These are phyloP conservation scores for Apamea anceps DNA, from an alignment of 2,888 invertebrate species.

Conservation along the genomic window DNA sequence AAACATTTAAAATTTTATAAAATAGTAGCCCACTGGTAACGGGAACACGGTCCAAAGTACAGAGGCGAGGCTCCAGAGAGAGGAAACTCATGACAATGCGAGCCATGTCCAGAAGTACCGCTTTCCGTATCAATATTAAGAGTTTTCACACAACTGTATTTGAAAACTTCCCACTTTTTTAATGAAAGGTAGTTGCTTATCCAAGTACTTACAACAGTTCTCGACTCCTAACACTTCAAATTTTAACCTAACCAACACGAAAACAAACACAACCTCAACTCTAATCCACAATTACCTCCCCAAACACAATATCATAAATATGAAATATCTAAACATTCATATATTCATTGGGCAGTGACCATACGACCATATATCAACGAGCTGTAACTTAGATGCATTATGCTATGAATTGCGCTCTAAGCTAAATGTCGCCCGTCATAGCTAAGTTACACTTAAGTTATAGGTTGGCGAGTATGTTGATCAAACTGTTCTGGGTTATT, in stretches of 20 bases:
- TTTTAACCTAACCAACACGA: background rate
- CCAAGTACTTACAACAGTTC: background rate
- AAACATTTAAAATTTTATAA: no score
- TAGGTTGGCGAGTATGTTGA: constrained; percentile 61
- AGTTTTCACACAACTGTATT: background rate
- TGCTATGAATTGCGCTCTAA: constrained; percentile 52
- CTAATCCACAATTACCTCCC: constrained; percentile 25
- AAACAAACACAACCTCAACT: background rate
- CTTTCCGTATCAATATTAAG: background rate
- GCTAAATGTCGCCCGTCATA: constrained; percentile 53
- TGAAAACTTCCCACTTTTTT: background rate
- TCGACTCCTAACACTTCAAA: background rate
- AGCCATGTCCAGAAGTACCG: no score
- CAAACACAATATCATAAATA: constrained; percentile 56
- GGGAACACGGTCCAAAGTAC: no score
- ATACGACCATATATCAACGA: constrained; percentile 56
- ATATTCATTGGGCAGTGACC: constrained; percentile 57
- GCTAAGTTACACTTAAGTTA: constrained; percentile 54
- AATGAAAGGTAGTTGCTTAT: background rate
- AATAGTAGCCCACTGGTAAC: no score
- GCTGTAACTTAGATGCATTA: constrained; percentile 52
- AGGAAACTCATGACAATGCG: no score
- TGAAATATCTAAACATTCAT: constrained; percentile 61
- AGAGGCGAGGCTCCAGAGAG: no score
- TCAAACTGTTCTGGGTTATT: constrained; percentile 56